A percentile compares a stretch with the other conserved stretches of the same genome.
phyloP scores from a whole-genome alignment of 2,797 vertebrate genomes.

The Oryzias sinensis region DNA sequence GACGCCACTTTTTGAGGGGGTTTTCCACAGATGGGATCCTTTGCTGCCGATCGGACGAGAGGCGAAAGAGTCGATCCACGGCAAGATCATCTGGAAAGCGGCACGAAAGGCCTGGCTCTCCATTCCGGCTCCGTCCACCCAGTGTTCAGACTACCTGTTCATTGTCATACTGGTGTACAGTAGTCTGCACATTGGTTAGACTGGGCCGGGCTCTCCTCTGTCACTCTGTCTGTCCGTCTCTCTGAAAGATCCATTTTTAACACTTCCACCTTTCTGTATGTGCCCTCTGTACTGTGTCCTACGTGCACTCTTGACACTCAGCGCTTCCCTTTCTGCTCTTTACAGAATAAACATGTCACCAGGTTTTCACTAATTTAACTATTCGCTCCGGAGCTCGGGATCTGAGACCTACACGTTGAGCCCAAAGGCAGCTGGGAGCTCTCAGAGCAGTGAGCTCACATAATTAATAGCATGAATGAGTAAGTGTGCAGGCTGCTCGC shows the following conservation, averaged over 20 bases:
- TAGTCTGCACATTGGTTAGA: constrained; percentile 99
- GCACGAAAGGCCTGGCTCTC: constrained; percentile 66
- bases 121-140: constrained; percentile 97
- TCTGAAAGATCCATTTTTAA: constrained; percentile 35
- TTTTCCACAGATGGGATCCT: constrained; percentile 68
- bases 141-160: constrained; percentile 99
- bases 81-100: constrained; percentile 58
- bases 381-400: constrained; percentile 6
- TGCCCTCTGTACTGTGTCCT: constrained; percentile 49
- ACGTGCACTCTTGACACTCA: constrained; percentile 53
- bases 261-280: constrained; percentile 34
- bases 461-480: constrained; percentile 62
- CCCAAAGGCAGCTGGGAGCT: neutral
- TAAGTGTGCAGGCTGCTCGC: constrained; percentile 58
- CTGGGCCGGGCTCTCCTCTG: constrained; percentile 83
- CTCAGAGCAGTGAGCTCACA: constrained; percentile 28
- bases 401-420: constrained; percentile 4
- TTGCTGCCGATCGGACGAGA: constrained; percentile 61
- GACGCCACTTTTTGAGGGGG: constrained; percentile 41
- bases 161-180: constrained; percentile 99
- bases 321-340: constrained; percentile 37
- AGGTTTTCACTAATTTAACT: constrained; percentile 50
- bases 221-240: constrained; percentile 53
- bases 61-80: constrained; percentile 59
- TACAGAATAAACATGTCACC: constrained; percentile 67